Percentiles rank a stretch among this genome's conserved stretches.
Conservation (phyloP, 2,797 vertebrate species). For the Gambelia wislizenii region DNA sequence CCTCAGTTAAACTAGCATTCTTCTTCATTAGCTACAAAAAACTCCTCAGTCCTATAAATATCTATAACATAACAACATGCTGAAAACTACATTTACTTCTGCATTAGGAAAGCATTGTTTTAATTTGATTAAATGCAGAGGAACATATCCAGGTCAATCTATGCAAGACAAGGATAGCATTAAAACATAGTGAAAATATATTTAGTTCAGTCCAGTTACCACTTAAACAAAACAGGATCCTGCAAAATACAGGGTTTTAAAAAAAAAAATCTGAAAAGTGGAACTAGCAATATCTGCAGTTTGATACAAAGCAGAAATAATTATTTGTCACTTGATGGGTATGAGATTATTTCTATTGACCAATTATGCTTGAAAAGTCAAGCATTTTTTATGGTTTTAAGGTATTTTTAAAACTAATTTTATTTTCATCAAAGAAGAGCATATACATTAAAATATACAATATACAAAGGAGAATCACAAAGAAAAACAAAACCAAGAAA, state of each 20-base stretch:
- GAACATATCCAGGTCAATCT: constrained; percentile 72
- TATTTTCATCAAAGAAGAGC: no score
- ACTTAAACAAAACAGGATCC: constrained; percentile 35
- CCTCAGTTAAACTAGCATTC: no score
- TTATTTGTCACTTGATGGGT: constrained; percentile 53
- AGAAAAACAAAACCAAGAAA: no score
- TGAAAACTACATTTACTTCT: constrained; percentile 78
- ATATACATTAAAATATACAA: no score
- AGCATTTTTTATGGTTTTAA: no score
- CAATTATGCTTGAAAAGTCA: constrained; percentile 29
- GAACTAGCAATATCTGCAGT: constrained; percentile 32
- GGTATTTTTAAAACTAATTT: no score
- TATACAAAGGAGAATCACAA: no score
- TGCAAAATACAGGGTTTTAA: constrained; percentile 20
- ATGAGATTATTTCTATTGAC: constrained; percentile 33
- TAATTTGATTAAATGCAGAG: constrained; percentile 69
- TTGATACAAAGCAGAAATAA: constrained; percentile 58
- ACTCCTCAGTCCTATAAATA: constrained; percentile 81
- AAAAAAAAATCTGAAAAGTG: constrained; percentile 24
- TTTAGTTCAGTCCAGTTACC: constrained; percentile 25
- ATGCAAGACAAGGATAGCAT: constrained; percentile 34
- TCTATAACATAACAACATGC: constrained; percentile 61
- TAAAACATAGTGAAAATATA: constrained; percentile 38
- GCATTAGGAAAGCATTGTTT: constrained; percentile 69
- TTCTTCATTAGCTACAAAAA: constrained; percentile 47